Base-by-base conservation (phyloP, 2,797 vertebrate genomes). In the Eidolon dupreanum region DNA sequence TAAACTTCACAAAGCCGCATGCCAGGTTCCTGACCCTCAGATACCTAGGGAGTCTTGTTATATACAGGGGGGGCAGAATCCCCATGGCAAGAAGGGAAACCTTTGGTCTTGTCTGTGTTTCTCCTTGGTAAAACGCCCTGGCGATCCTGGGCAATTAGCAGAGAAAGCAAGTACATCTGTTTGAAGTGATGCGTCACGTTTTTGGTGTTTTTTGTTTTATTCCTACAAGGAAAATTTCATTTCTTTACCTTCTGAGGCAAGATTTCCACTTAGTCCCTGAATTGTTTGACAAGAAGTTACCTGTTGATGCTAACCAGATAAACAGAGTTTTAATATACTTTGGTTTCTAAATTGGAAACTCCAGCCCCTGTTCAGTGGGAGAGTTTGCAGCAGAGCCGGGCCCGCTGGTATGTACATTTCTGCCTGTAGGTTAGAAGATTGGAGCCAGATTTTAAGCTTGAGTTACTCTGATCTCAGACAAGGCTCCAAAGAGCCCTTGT, bases 381-480 rank as follows among this genome's bases (percentile, higher is more conserved):
- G 88, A 4, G n/a, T 66, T 75, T 85, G 94, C 61, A 38, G 46
- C n/a, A 15, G 93, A 91, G 71, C 59, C 1, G n/a, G 73, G 87
- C 41, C 75, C 2, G 0, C 49, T 97, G 59, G 36, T 86, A 53
- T 93, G 95, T 93, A 26, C 15, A 15, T 74, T 84, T 96, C 89
- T 96, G 95, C 96, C 93, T 96, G 96, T 88, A 94, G 84, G 93
- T 97, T 95, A 92, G 94, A 90, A 96, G 95, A 93, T 90, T 97
- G 93, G 92, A 96, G 95, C 92, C 95, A 94, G 96, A 96, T 95
- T 95, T 94, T 84, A 97, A 88, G 92, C 83, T 93, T 91, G 79
- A 93, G 92, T 96, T 95, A 92, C 93, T 95, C 94, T 96, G 87
- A 88, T 96, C 81, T 92, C 92, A 96, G 95, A 90, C 88, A 92